A percentile compares a stretch with the other conserved stretches of the same genome.
Evolutionary conservation across 2,113 vertebrate genomes (phyloP).

Genomic region (Lophura nycthemera): DNA sequence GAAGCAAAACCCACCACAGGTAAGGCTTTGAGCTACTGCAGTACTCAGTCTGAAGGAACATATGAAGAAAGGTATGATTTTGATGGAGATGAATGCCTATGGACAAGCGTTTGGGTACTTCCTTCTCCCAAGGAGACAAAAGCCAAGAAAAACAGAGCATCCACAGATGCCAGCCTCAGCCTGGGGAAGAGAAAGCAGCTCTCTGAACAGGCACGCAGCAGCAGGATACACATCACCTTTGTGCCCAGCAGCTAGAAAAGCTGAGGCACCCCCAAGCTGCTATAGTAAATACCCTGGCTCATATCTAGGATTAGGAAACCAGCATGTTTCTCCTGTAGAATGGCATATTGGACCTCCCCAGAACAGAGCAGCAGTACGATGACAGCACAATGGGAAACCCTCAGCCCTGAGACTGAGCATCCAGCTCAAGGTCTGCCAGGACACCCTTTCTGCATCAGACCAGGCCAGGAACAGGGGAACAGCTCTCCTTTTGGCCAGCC

Average conservation of each 20-base stretch:
- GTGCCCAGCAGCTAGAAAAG: neutral
- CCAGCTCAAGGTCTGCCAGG: neutral
- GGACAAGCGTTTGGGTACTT: neutral
- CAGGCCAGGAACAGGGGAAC: neutral
- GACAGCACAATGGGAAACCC: neutral
- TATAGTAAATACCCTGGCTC: neutral
- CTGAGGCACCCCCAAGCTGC: neutral
- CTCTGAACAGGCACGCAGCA: fast-evolving
- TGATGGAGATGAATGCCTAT: neutral
- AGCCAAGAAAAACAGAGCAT: neutral
- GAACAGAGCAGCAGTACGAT: neutral
- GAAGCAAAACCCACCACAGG: neutral
- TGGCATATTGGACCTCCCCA: neutral
- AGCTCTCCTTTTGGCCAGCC: neutral
- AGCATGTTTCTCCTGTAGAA: neutral
- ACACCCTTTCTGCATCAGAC: neutral
- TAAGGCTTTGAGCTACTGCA: neutral
- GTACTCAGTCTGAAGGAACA: neutral
- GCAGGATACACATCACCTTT: neutral
- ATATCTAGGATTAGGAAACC: neutral
- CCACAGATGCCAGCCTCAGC: neutral
- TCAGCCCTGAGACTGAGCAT: neutral
- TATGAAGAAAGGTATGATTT: neutral
- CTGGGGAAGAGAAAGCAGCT: neutral
- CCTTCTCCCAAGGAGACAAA: neutral